Evolutionary conservation across 2,797 vertebrate genomes (phyloP), one percentile per base, ranked within the genome.

Genomic region (Ceyx erithaca): DNA sequence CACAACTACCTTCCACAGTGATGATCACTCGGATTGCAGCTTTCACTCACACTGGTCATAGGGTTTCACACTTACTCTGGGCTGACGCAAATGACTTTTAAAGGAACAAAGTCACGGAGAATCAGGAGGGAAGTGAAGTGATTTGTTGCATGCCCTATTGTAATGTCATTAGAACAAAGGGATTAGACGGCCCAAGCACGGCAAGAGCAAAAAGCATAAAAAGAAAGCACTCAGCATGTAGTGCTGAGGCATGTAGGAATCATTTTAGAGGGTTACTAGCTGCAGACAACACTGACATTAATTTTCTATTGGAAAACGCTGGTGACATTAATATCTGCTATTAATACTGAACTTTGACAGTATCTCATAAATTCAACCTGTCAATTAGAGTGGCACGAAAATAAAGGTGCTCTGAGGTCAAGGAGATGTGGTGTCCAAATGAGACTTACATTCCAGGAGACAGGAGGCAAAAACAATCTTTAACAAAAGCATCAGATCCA

Each of bases 331-430:
- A 96, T 96, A 96, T 96, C 95, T 90, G 88, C 94, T 95, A 87
- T 96, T 96, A 97, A 96, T 95, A 96, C 92, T 91, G 92, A 94
- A 92, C 84, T 92, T 75, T 88, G 92, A 96, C 94, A 93, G 96
- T 82, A 85, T 93, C 92, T 90, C 94, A 91, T 96, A 89, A 96
- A 97, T 96, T 91, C 91, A 92, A 94, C 85, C 95, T 94, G 94
- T 92, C 92, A 93, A 94, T 97, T 96, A 76, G 76, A 91, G 71
- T 90, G 96, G 97, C 95, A 94, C 91, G 91, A 89, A 93, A 95
- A 95, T 92, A 92, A 97, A 97, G 97, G 97, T 96, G 94, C 89
- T 96, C 73, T 96, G 83, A 97, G 97, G 97, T 97, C 96, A 96
- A 94, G 94, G 93, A 93, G 95, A 97, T 91, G 91, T 2, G 28